Percentiles rank a stretch among this genome's conserved stretches.
These are phyloP conservation scores for Calliphora vicina DNA, from an alignment of 1,140 invertebrate species.

Conservation along the genomic window DNA sequence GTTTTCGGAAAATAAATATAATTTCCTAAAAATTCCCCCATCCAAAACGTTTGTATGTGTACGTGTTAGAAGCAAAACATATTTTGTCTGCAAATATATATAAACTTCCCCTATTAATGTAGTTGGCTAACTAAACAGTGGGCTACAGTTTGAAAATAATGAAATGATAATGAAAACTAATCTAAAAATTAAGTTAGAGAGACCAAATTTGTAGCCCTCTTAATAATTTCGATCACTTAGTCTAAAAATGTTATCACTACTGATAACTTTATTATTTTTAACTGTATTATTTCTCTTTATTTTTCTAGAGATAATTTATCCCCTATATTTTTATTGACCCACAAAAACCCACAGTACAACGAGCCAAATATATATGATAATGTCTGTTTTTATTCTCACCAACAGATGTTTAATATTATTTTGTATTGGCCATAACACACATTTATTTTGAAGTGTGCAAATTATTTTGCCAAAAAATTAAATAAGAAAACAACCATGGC, in stretches of 20 bases:
- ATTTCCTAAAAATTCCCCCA: neutral
- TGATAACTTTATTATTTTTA: no score
- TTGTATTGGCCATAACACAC: conserved; percentile 6
- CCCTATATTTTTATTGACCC: no score
- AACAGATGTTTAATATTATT: conserved; percentile 2
- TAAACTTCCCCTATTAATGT: neutral
- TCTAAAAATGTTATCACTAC: no score
- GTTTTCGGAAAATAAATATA: neutral
- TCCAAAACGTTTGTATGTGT: neutral
- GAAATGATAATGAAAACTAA: no score
- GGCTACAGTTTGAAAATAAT: no score
- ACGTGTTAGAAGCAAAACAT: neutral
- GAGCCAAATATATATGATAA: neutral
- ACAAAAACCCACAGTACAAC: no score
- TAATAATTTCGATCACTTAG: no score
- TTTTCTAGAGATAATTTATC: no score
- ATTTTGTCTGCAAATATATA: neutral
- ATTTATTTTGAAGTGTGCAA: conserved; percentile 19
- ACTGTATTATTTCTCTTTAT: no score
- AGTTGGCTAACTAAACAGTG: no score
- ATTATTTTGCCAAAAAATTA: neutral
- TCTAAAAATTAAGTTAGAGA: no score
- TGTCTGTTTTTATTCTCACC: neutral
- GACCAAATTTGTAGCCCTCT: no score
- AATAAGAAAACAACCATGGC: neutral